Evolutionary conservation across 2,113 vertebrate species (phyloP).

Genomic region (Spea multiplicata): DNA sequence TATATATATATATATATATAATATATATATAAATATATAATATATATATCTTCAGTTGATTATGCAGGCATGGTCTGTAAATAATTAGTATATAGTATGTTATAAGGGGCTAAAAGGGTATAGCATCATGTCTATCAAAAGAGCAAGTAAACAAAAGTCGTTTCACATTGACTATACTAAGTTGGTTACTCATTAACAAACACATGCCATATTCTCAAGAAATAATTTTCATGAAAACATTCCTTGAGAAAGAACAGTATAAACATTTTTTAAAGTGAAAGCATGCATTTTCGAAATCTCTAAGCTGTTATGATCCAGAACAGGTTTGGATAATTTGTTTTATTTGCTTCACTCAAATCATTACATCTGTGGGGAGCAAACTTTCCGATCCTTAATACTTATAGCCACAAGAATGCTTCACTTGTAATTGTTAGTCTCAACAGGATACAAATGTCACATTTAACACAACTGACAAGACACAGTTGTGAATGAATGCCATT

Average conservation of each 20-base stretch:
- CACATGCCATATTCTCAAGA: neutral
- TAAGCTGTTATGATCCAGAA: neutral
- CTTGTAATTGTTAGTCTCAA: constrained; percentile 1
- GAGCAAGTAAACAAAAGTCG: no score
- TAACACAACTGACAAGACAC: constrained; percentile 1
- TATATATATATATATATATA: neutral
- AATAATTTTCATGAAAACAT: neutral
- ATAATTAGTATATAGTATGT: no score
- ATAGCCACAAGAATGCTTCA: neutral
- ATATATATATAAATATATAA: neutral
- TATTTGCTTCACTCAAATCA: neutral
- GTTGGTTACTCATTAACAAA: neutral
- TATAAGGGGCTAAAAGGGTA: no score
- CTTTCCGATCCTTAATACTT: neutral
- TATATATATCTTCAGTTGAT: no score
- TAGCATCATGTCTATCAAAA: no score
- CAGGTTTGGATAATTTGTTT: neutral
- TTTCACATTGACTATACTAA: no score
- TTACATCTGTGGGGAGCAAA: neutral
- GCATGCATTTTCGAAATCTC: neutral
- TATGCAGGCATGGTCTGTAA: no score
- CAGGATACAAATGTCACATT: neutral
- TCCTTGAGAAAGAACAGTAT: neutral
- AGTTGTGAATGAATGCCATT: neutral
- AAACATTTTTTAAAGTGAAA: neutral